phyloP scores from a whole-genome alignment of 2,888 invertebrate genomes.

The Epistrophe grossulariae region DNA sequence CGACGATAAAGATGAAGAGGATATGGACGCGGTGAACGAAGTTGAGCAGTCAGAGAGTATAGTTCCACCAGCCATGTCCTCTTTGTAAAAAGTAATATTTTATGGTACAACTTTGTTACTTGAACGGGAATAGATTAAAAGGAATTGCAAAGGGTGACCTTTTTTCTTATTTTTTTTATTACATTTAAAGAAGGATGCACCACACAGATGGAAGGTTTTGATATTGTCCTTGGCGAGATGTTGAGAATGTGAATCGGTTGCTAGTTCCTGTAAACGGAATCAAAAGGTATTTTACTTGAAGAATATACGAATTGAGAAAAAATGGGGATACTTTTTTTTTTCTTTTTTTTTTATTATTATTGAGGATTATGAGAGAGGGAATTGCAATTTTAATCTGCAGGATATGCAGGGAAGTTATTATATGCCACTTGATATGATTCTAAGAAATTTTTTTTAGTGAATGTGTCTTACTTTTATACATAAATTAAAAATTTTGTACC shows the following conservation, averaged over 20 bases:
- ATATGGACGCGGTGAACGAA: neutral
- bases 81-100: slow-evolving; percentile 48
- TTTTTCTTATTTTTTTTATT: slow-evolving; percentile 42
- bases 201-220: slow-evolving; percentile 15
- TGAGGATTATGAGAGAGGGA: neutral
- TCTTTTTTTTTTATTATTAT: neutral
- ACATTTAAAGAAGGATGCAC: slow-evolving; percentile 46
- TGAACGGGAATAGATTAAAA: slow-evolving; percentile 53
- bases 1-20: neutral
- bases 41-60: slow-evolving; percentile 1
- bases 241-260: slow-evolving; percentile 3
- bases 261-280: neutral
- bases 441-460: too few relatives aligned
- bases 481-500: too few relatives aligned
- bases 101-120: slow-evolving; percentile 38
- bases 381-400: neutral
- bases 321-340: neutral
- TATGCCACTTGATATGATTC: too few relatives aligned
- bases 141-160: slow-evolving; percentile 34
- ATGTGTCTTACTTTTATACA: too few relatives aligned
- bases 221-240: slow-evolving; percentile 4
- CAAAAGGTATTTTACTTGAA: neutral
- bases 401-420: too few relatives aligned
- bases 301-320: neutral
- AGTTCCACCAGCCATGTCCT: slow-evolving; percentile 1